Evolutionary conservation across 2,113 vertebrate species (phyloP), one percentile per base, ranked within the genome.

Genomic region (Lophochroa leadbeateri): DNA sequence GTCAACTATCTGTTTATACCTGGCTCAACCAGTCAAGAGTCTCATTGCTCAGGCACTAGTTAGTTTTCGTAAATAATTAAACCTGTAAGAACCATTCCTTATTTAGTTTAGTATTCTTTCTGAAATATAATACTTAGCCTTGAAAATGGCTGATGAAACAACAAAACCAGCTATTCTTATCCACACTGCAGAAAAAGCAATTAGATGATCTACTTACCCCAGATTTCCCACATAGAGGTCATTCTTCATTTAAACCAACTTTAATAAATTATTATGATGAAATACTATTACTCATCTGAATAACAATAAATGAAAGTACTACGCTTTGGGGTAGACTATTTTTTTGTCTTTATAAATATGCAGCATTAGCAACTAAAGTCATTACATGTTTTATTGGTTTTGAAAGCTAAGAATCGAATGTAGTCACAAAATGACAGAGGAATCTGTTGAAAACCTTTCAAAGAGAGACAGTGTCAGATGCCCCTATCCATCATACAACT

Each of bases 301-400:
- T 69, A 96, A 94, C n/a, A 95, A 95, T 61, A 97, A 94, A 93
- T 88, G 53, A 57, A 92, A 94, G 60, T 24, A 64, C 76, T 94
- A 46, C 18, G 27, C 85, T 90, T 79, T 55, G 65, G 88, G 47
- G 57, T 49, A 89, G 74, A 71, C 17, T 50, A 19, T n/a, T 35
- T 71, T 75, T 91, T 88, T 84, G 27, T 52, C 72, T 76, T 88
- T 58, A 86, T 94, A 94, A 92, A 92, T 75, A 91, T 63, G 27
- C 44, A 79, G 49, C 91, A 91, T 92, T 93, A 95, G 65, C 44
- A 70, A 55, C 61, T 52, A n/a, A 68, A 92, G 55, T 91, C 76
- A 81, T 94, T 91, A 44, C 52, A 50, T 55, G 78, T 96, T 93
- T 95, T 81, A 94, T 90, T 93, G 87, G 64, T 94, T 96, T 81